phyloP scores from a whole-genome alignment of 2,797 vertebrate species.

The Graptemys geographica region DNA sequence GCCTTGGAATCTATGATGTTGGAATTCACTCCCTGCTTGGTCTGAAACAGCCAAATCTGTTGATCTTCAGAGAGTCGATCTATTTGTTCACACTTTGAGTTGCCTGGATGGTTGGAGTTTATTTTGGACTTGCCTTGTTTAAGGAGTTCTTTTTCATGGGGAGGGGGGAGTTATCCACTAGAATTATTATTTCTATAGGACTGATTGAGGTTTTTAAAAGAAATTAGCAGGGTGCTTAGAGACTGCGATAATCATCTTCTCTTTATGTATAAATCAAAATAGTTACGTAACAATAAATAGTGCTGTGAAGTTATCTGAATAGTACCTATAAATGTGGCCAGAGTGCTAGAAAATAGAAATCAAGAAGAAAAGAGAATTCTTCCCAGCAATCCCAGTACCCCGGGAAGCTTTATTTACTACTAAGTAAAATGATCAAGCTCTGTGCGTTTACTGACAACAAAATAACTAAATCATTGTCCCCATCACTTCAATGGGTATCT shows the following conservation, averaged over 20 bases:
- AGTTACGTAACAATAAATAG: not conserved
- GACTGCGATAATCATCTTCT: slow-evolving; percentile 22
- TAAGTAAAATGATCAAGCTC: slow-evolving; percentile 40
- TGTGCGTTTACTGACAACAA: not conserved
- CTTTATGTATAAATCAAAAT: not conserved
- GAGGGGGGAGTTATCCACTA: not conserved
- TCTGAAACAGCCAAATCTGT: not conserved
- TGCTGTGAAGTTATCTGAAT: not conserved
- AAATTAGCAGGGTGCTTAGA: not conserved
- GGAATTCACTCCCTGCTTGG: not conserved
- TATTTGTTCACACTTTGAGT: not conserved
- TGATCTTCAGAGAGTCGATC: not conserved
- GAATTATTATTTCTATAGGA: slow-evolving; percentile 1
- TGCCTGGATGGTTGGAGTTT: not conserved
- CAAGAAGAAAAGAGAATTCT: slow-evolving; percentile 47
- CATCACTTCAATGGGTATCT: slow-evolving; percentile 10
- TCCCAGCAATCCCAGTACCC: slow-evolving; percentile 26
- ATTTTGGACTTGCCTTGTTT: not conserved
- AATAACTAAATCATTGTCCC: slow-evolving; percentile 58
- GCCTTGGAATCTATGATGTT: not conserved
- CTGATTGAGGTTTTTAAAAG: not conserved
- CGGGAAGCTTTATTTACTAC: slow-evolving; percentile 64
- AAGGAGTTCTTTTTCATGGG: not conserved
- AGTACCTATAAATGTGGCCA: not conserved
- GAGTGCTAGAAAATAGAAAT: slow-evolving; percentile 39